A percentile compares a stretch with the other conserved stretches of the same genome.
Conservation (phyloP, 2,888 invertebrate species). For the Melanostoma mellinum region DNA sequence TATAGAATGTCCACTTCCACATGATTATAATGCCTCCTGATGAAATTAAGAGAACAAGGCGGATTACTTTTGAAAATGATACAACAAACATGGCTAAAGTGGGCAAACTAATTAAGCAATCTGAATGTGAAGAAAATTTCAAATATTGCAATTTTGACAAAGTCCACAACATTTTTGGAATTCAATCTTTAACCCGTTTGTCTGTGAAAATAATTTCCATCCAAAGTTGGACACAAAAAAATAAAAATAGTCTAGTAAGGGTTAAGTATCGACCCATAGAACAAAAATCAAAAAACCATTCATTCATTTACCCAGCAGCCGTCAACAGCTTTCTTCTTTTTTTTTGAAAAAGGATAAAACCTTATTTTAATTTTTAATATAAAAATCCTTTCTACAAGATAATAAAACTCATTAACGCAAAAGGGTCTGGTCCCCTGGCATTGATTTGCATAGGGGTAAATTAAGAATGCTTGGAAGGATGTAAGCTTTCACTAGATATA, state of each 20-base stretch:
- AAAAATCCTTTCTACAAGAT: slow-evolving; percentile 73
- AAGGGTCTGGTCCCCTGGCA: slow-evolving; percentile 73
- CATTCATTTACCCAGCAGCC: slow-evolving; percentile 57
- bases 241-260: slow-evolving; percentile 4
- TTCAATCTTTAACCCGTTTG: slow-evolving; percentile 33
- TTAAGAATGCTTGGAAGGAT: slow-evolving; percentile 69
- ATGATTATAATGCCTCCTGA: slow-evolving; percentile 16
- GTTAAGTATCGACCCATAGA: slow-evolving; percentile 57
- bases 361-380: slow-evolving; percentile 73
- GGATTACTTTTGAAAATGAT: slow-evolving; percentile 45
- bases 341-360: slow-evolving; percentile 51
- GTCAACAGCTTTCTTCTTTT: slow-evolving; percentile 48
- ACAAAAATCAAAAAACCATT: slow-evolving; percentile 54
- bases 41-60: slow-evolving; percentile 45
- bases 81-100: slow-evolving; percentile 21
- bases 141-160: slow-evolving; percentile 61
- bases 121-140: slow-evolving; percentile 31
- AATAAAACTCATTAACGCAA: slow-evolving; percentile 73
- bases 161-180: slow-evolving; percentile 49
- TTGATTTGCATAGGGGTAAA: slow-evolving; percentile 73
- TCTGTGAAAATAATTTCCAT: slow-evolving; percentile 26
- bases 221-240: neutral
- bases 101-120: slow-evolving; percentile 62
- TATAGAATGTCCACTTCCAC: slow-evolving; percentile 29
- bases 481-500: slow-evolving; percentile 16